Evolutionary conservation across 2,888 invertebrate species (phyloP).

Genomic region (Drosophila incognita): DNA sequence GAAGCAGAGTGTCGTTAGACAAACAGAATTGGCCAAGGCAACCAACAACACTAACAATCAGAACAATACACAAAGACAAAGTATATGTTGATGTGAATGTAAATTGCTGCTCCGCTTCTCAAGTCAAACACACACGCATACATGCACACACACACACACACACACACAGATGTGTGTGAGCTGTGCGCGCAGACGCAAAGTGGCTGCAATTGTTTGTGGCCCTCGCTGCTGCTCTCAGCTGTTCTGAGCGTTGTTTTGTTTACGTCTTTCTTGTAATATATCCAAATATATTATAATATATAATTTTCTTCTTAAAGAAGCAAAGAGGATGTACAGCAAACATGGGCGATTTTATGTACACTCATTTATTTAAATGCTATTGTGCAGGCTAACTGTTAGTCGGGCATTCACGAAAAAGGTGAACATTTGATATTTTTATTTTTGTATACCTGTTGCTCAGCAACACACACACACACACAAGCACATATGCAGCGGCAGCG

Average conservation of each 20-base stretch:
- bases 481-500: conserved; percentile 7
- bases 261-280: conserved; percentile 16
- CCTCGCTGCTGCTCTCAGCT: conserved; percentile 35
- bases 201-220: conserved; percentile 26
- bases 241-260: conserved; percentile 33
- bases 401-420: background rate
- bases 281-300: too few relatives aligned
- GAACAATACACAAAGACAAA: conserved; percentile 14
- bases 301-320: background rate
- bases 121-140: conserved; percentile 21
- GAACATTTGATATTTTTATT: background rate
- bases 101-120: conserved; percentile 40
- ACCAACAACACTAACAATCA: conserved; percentile 1
- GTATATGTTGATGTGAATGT: conserved; percentile 22
- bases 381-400: conserved; percentile 10
- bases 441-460: conserved; percentile 25
- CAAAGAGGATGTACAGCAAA: background rate
- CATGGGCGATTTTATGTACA: background rate
- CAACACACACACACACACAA: conserved; percentile 1
- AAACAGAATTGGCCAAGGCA: conserved; percentile 29
- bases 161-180: conserved; percentile 6
- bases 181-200: conserved; percentile 47
- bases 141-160: background rate
- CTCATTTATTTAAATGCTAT: background rate
- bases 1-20: conserved; percentile 14